Conservation (phyloP, 2,797 vertebrate genomes). For the Alcedo quadribrachys region DNA sequence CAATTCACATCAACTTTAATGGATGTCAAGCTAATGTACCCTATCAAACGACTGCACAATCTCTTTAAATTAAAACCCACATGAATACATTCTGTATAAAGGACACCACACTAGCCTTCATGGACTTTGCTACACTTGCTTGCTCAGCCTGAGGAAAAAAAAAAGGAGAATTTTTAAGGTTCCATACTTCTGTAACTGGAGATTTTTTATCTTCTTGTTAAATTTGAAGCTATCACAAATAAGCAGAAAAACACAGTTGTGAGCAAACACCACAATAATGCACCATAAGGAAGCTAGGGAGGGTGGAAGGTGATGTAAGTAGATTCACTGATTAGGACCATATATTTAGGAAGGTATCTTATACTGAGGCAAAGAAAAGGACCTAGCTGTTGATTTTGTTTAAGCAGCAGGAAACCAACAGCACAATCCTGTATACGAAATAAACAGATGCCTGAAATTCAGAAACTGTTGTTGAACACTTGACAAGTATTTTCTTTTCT, state of each 20-base stretch:
- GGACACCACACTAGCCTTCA: neutral
- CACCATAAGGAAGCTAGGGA: neutral
- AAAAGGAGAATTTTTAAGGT: neutral
- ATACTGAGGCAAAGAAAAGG: neutral
- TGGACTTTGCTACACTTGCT: neutral
- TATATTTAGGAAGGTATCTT: neutral
- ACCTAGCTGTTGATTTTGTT: neutral
- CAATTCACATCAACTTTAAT: neutral
- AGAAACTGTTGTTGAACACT: neutral
- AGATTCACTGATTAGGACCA: neutral
- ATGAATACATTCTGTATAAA: neutral
- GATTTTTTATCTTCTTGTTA: neutral
- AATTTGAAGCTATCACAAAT: neutral
- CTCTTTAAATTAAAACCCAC: neutral
- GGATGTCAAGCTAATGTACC: neutral
- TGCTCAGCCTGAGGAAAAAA: neutral
- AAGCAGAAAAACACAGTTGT: neutral
- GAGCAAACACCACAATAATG: neutral
- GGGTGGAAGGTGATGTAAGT: neutral
- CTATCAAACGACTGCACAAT: neutral
- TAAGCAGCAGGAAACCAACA: neutral
- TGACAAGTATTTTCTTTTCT: neutral
- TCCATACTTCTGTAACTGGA: neutral
- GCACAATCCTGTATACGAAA: neutral
- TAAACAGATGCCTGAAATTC: slow-evolving; percentile 14